Base-by-base conservation (phyloP, 2,797 vertebrate species). In the Tragopan temminckii region DNA sequence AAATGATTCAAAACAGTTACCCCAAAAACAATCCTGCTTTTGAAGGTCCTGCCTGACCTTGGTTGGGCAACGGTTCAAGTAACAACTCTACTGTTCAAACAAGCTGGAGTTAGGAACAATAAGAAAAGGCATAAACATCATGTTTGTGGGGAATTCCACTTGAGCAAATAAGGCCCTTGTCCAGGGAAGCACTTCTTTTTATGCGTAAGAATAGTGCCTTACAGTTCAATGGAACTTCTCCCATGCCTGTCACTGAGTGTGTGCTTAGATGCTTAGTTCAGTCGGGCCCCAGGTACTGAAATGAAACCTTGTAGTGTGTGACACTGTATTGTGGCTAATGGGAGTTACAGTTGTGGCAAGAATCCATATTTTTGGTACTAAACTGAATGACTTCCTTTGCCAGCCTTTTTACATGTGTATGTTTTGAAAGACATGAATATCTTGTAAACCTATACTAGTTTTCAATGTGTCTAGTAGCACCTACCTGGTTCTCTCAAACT, bases 401-500 rank as follows among this genome's bases (percentile, higher is more conserved):
- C 95, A 96, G 85, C 93, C 94, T 97, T 97, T 40, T 94, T 93
- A 96, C 94, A 96, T 94, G 92, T 94, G 91, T 97, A 96, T 97
- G 96, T 78, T 94, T 96, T 93, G 96, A 97, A 98, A 97, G 94
- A 95, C 96, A 97, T 97, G 97, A 98, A 94, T 97, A 97, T 97
- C 96, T 98, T 98, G 97, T 97, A 98, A 98, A 98, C 97, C 97
- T 98, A 98, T 97, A 97, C 97, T 98, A 98, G 96, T 97, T 97
- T 96, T 98, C 97, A 98, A 97, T 98, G 98, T 98, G 97, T 97
- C 97, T 98, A 98, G 97, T 98, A 98, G 97, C 97, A 98, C 97
- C 98, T 98, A 98, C 98, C 98, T 97, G 97, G 97, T 97, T 98
- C 97, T 98, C 92, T 98, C 98, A 98, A 98, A 98, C 98, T 98